Evolutionary conservation across 2,113 vertebrate species (phyloP).

Genomic region (Microcebus griseorufus): DNA sequence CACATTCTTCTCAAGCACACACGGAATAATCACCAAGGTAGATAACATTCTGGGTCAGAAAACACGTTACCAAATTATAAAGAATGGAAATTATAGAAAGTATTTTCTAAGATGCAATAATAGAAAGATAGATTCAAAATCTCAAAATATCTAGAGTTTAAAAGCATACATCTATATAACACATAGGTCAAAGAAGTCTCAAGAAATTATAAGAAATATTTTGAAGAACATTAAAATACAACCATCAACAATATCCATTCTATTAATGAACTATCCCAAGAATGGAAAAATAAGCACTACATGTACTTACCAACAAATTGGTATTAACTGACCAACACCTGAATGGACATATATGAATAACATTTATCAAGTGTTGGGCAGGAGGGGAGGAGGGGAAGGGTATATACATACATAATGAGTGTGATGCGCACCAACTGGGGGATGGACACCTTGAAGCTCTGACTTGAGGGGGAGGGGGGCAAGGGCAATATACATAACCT

Average conservation of each 20-base stretch:
- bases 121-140: background rate
- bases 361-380: no score
- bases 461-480: no score
- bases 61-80: background rate
- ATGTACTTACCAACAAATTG: no score
- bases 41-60: background rate
- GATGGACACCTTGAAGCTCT: no score
- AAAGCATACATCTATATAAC: background rate
- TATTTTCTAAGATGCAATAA: background rate
- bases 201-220: background rate
- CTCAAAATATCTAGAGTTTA: background rate
- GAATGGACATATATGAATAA: no score
- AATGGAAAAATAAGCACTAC: no score
- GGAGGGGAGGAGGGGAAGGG: no score
- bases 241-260: background rate
- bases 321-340: no score
- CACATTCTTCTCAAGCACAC: background rate
- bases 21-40: background rate
- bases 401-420: no score
- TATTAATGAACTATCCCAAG: no score
- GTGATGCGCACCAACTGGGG: no score
- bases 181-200: background rate
- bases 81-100: background rate
- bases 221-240: background rate
- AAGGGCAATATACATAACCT: no score